Evolutionary conservation across 1,140 invertebrate genomes (phyloP).

Genomic region (Zaprionus ornatus): DNA sequence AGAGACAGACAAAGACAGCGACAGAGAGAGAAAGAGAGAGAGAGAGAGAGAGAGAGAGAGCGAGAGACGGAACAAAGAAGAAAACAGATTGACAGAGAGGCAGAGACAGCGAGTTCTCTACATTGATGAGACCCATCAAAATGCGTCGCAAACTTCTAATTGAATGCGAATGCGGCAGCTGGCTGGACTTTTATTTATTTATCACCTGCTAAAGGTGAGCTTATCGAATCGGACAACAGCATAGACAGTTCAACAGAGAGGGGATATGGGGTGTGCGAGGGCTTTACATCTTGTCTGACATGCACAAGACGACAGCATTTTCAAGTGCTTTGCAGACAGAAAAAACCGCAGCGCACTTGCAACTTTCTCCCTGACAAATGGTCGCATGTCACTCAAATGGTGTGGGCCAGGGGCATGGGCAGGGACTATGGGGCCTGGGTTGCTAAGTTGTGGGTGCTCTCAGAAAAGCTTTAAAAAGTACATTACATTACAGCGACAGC

Average conservation of each 20-base stretch:
- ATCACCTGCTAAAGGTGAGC: constrained; percentile 33
- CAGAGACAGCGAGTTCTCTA: background rate
- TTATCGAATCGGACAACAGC: constrained; percentile 69
- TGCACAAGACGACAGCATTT: constrained; percentile 29
- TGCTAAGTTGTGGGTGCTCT: background rate
- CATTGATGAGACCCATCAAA: constrained; percentile 58
- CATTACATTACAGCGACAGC: constrained; percentile 25
- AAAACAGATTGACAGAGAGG: background rate
- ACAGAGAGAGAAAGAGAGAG: background rate
- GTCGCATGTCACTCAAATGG: constrained; percentile 54
- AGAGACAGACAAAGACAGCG: background rate
- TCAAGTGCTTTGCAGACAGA: constrained; percentile 54
- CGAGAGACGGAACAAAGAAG: background rate
- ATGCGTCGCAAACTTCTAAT: constrained; percentile 38
- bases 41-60: background rate
- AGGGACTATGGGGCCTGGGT: no score
- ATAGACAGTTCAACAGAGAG: constrained; percentile 38
- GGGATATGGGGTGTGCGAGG: background rate
- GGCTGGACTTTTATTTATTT: constrained; percentile 46
- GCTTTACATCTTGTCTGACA: constrained; percentile 3
- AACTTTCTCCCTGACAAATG: constrained; percentile 68
- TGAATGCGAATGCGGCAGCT: constrained; percentile 21
- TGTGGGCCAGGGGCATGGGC: background rate
- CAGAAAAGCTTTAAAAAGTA: constrained; percentile 28
- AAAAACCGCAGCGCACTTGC: constrained; percentile 70